Evolutionary conservation across 2,113 vertebrate species (phyloP), one percentile per base, ranked within the genome.

Genomic region (Lepus americanus): DNA sequence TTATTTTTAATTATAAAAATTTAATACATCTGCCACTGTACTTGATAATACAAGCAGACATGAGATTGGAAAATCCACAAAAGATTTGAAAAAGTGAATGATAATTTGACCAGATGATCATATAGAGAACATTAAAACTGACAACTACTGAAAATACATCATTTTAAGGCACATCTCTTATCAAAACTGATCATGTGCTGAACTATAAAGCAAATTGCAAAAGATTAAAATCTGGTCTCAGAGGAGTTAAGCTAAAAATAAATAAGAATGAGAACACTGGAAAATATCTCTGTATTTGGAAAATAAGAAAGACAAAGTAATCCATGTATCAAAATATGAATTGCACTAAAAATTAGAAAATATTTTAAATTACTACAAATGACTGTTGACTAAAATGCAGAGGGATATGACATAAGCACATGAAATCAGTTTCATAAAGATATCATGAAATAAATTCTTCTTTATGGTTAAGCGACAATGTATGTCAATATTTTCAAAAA

Each of bases 371-470:
- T 77, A 31, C n/a, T 82, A 85, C 22, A 73, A 86, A 55, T 51
- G 64, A 76, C 33, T 74, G 51, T 85, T 78, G 8, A 44, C 20
- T 36, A 49, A 87, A 92, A 85, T 53, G 63, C 20, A 92, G 73
- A 90, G 84, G 51, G 16, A 74, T 44, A 77, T 79, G 16, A 53
- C 16, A 95, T 6, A 1, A 64, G 64, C 61, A 67, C 25, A 91
- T 70, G 82, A 95, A 87, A 89, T 51, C 59, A 63, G 23, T 29
- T 86, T 93, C 74, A 77, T 69, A 86, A 94, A 88, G 10, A 87
- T 94, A 17, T 19, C 73, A 92, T 81, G 51, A 94, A 95, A 88
- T 31, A 63, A 78, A 76, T 69, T 92, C 88, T n/a, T 92, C 95
- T 94, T 77, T 69, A 36, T 92, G 93, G 95, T 31, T 84, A 44